Percentiles rank a stretch among this genome's conserved stretches.
Conservation (phyloP, 2,113 vertebrate species). For the Nothobranchius kuhntae region DNA sequence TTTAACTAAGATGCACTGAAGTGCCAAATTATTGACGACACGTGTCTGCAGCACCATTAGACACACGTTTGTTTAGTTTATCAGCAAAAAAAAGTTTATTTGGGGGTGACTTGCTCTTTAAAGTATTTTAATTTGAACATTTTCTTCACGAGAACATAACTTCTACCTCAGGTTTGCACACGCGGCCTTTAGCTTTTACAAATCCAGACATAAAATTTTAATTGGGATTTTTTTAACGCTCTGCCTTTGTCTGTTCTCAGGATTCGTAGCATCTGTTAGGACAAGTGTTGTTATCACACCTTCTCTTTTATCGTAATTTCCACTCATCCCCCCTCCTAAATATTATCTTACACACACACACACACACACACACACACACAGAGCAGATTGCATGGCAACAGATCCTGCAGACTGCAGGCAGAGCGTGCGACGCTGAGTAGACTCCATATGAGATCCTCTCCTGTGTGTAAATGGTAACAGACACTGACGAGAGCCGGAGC, state of each 20-base stretch:
- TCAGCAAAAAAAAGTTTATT: too few relatives aligned
- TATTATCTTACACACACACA: neutral
- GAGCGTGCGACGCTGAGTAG: constrained; percentile 35
- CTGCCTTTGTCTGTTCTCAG: neutral
- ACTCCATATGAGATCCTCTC: constrained; percentile 42
- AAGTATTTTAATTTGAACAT: constrained; percentile 16
- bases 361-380: constrained; percentile 5
- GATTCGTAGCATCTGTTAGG: constrained; percentile 6
- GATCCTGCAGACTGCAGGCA: neutral
- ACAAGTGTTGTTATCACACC: neutral
- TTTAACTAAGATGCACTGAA: too few relatives aligned
- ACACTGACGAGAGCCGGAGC: constrained; percentile 61
- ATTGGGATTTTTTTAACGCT: constrained; percentile 6
- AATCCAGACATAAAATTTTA: constrained; percentile 8
- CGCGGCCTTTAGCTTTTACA: constrained; percentile 6
- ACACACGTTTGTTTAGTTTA: too few relatives aligned
- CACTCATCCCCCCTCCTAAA: neutral
- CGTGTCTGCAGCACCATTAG: too few relatives aligned
- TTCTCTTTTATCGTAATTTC: neutral
- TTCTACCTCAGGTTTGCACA: constrained; percentile 6
- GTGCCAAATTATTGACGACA: too few relatives aligned
- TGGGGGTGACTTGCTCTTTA: neutral
- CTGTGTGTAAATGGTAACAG: constrained; percentile 54
- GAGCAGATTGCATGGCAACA: constrained; percentile 1
- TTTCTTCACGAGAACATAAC: constrained; percentile 28